Percentiles rank a stretch among this genome's conserved stretches.
Conservation (phyloP, 2,113 vertebrate species). For the Scomber colias region DNA sequence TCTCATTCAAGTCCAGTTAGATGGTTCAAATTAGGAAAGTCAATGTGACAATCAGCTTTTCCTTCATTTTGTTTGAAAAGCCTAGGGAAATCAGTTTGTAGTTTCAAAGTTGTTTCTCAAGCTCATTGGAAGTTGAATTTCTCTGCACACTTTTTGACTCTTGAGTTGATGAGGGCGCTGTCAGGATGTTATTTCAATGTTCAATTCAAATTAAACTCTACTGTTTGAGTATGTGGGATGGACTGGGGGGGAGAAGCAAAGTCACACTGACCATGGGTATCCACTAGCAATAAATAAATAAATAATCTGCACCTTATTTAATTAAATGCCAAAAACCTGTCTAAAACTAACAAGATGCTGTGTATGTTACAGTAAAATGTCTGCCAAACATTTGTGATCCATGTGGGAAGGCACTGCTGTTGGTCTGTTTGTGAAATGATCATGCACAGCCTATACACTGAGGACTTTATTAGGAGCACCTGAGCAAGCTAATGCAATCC, state of each 20-base stretch:
- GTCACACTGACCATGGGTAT: not conserved
- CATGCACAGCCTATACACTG: too few species aligned
- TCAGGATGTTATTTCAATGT: not conserved
- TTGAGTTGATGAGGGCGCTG: not conserved
- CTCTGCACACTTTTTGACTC: not conserved
- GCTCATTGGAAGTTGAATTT: not conserved
- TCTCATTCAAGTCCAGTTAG: not conserved
- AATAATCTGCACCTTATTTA: too few species aligned
- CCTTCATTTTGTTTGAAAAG: not conserved
- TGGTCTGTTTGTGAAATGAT: too few species aligned
- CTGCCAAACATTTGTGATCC: too few species aligned
- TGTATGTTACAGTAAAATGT: too few species aligned
- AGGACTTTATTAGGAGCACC: too few species aligned
- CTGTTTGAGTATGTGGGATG: too few species aligned
- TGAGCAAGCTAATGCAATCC: too few species aligned
- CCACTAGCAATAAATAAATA: not conserved
- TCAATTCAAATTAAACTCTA: too few species aligned
- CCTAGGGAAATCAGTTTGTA: not conserved
- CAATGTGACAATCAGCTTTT: not conserved
- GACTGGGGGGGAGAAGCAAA: not conserved
- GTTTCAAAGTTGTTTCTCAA: not conserved
- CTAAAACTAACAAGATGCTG: too few species aligned
- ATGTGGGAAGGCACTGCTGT: too few species aligned
- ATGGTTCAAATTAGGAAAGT: not conserved
- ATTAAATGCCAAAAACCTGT: too few species aligned